These are phyloP conservation scores for Antechinus stuartii DNA, from an alignment of 2,113 vertebrate genomes.

Conservation along the genomic window DNA sequence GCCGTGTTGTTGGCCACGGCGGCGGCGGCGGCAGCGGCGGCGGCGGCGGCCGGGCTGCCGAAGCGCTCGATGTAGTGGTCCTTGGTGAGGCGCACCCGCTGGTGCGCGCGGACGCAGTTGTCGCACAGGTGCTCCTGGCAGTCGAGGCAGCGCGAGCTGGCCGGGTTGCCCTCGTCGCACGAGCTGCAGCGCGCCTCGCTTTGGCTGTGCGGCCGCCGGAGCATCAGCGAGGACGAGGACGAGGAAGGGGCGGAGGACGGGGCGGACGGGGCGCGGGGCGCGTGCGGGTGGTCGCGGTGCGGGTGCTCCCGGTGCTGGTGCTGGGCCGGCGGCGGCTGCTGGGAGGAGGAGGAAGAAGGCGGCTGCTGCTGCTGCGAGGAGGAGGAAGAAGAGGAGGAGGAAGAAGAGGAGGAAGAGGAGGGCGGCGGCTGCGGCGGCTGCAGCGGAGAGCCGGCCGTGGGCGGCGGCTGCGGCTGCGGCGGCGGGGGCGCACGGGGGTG, in stretches of 20 bases:
- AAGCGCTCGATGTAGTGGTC: conserved; percentile 95
- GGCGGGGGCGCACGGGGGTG: neutral
- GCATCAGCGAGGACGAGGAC: conserved; percentile 79
- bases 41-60: conserved; percentile 72
- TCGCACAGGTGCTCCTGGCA: conserved; percentile 95
- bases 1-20: conserved; percentile 17
- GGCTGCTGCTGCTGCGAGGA: neutral
- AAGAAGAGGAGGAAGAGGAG: neutral
- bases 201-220: conserved; percentile 84
- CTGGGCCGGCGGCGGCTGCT: conserved; percentile 27
- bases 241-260: conserved; percentile 61
- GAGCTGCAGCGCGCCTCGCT: conserved; percentile 91
- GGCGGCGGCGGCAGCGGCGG: conserved; percentile 49
- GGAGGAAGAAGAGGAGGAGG: neutral
- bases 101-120: conserved; percentile 95
- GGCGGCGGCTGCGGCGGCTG: neutral
- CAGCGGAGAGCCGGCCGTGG: neutral
- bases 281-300: conserved; percentile 66
- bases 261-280: conserved; percentile 40
- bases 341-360: neutral
- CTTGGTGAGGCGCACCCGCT: conserved; percentile 94
- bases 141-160: conserved; percentile 93
- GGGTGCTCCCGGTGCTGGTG: conserved; percentile 68
- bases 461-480: neutral
- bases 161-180: conserved; percentile 92